Evolutionary conservation across 37 sponge, comb jelly and placozoan genomes (phyloP).

Genomic region (Aplysina aerophoba): DNA sequence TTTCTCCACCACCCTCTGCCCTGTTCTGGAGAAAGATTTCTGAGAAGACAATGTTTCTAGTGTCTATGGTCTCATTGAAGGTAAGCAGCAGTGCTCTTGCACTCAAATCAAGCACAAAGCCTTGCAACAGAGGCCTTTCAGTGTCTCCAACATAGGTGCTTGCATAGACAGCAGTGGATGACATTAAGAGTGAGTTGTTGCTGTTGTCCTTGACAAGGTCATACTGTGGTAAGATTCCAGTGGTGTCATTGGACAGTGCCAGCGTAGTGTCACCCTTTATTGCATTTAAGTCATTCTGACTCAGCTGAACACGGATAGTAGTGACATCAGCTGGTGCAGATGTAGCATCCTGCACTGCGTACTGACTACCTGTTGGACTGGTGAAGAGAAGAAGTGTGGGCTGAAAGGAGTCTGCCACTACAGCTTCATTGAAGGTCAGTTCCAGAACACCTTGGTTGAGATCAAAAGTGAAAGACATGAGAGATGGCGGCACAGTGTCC

Average conservation of each 20-base stretch:
- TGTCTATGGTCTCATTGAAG: slow-evolving; percentile 86
- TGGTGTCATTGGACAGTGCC: slow-evolving; percentile 46
- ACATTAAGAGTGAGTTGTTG: slow-evolving; percentile 50
- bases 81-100: slow-evolving; percentile 53
- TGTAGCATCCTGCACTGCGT: slow-evolving; percentile 49
- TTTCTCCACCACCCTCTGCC: slow-evolving; percentile 32
- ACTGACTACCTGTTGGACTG: slow-evolving; percentile 38
- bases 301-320: slow-evolving; percentile 46
- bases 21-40: slow-evolving; percentile 61
- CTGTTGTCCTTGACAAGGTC: slow-evolving; percentile 69
- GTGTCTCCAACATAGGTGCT: slow-evolving; percentile 49
- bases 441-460: slow-evolving; percentile 70
- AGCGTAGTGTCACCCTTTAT: slow-evolving; percentile 71
- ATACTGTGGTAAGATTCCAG: slow-evolving; percentile 55
- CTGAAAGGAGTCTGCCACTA: slow-evolving; percentile 63
- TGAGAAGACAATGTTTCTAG: slow-evolving; percentile 36
- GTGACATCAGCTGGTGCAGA: slow-evolving; percentile 23
- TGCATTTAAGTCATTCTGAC: slow-evolving; percentile 57
- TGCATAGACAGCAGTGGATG: slow-evolving; percentile 43
- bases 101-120: slow-evolving; percentile 74
- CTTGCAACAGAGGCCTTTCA: slow-evolving; percentile 49
- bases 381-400: slow-evolving; percentile 61
- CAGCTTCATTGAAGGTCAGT: slow-evolving; percentile 80
- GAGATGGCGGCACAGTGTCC: slow-evolving; percentile 65
- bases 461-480: slow-evolving; percentile 67